These are phyloP conservation scores for Drosophila orena DNA, from an alignment of 1,140 invertebrate species.

Conservation along the genomic window DNA sequence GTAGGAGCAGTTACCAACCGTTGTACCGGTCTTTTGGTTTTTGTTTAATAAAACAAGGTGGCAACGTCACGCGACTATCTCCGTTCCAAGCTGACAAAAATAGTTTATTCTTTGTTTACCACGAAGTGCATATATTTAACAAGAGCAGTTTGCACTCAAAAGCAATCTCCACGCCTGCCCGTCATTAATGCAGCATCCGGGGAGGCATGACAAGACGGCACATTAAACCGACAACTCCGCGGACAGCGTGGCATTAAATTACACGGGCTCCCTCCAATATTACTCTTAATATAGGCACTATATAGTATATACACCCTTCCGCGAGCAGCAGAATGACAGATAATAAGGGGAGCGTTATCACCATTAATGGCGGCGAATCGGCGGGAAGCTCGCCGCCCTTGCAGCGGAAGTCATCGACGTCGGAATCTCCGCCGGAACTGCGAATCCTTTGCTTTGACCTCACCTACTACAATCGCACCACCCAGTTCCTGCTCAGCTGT, in stretches of 20 bases:
- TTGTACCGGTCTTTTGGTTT: neutral
- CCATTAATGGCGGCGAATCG: slow-evolving; percentile 30
- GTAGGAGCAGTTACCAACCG: neutral
- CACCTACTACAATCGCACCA: slow-evolving; percentile 87
- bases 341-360: slow-evolving; percentile 61
- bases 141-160: neutral
- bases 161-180: neutral
- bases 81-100: neutral
- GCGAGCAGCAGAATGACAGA: slow-evolving; percentile 36
- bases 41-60: too few species aligned
- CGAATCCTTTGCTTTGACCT: slow-evolving; percentile 92
- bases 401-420: slow-evolving; percentile 54
- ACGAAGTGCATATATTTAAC: neutral
- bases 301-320: slow-evolving; percentile 14
- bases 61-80: neutral
- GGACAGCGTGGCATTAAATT: slow-evolving; percentile 46
- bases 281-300: slow-evolving; percentile 35
- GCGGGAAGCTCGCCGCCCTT: slow-evolving; percentile 5
- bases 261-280: slow-evolving; percentile 1
- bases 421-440: slow-evolving; percentile 79
- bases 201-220: slow-evolving; percentile 29
- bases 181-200: slow-evolving; percentile 2
- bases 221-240: neutral
- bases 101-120: slow-evolving; percentile 14
- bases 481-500: slow-evolving; percentile 92